Percentiles rank a stretch among this genome's conserved stretches.
phyloP scores from a whole-genome alignment of 2,113 vertebrate genomes.

The Semnornis frantzii region DNA sequence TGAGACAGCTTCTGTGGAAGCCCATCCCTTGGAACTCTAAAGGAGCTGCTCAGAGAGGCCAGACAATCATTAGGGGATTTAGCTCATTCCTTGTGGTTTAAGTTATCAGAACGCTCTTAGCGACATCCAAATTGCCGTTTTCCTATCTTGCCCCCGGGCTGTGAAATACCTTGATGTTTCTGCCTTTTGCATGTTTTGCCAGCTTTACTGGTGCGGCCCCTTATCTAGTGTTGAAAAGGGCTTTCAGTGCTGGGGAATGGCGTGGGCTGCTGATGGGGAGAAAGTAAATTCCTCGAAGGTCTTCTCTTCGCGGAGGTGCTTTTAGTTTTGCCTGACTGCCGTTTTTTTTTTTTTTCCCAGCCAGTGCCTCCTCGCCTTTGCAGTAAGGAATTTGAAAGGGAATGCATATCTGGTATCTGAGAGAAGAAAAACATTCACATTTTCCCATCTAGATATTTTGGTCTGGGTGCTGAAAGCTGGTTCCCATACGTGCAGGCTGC shows the following conservation, averaged over 20 bases:
- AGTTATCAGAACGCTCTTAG: background rate
- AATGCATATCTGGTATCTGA: background rate
- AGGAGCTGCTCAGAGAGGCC: background rate
- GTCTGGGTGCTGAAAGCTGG: background rate
- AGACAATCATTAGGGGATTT: background rate
- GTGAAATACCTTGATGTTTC: background rate
- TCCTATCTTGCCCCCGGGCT: background rate
- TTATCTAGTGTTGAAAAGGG: conserved; percentile 29
- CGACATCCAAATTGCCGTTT: background rate
- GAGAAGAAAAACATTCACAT: background rate
- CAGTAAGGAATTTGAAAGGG: background rate
- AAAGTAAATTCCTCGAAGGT: conserved; percentile 36
- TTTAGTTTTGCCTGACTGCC: conserved; percentile 7
- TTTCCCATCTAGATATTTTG: background rate
- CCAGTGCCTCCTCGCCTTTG: background rate
- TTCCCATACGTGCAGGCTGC: background rate
- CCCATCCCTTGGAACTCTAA: background rate
- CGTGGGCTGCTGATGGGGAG: background rate
- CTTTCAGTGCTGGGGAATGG: background rate
- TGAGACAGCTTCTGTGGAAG: background rate
- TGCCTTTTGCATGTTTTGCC: conserved; percentile 1
- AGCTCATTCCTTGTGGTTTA: background rate
- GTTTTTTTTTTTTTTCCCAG: conserved; percentile 39
- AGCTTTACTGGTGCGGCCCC: conserved; percentile 4
- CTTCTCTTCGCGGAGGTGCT: background rate